These are phyloP conservation scores for Dryobota labecula DNA, from an alignment of 2,888 invertebrate species.

Conservation along the genomic window DNA sequence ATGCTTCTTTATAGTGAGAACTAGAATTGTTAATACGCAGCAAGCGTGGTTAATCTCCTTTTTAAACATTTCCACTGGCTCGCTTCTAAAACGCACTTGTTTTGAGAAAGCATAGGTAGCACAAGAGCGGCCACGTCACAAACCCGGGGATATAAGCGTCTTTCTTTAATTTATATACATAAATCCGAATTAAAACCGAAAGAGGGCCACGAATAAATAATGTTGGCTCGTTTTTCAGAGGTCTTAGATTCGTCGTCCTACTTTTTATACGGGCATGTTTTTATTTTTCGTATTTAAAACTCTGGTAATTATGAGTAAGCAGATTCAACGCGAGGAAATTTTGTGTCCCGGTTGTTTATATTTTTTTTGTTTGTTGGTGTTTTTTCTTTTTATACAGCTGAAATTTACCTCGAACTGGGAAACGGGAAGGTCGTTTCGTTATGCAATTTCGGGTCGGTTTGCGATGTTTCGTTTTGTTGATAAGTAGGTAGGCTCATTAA, in stretches of 20 bases:
- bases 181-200: conserved; percentile 89
- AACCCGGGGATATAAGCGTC: conserved; percentile 77
- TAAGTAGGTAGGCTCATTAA: neutral
- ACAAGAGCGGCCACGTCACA: conserved; percentile 74
- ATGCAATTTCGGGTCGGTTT: conserved; percentile 16
- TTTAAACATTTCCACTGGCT: conserved; percentile 13
- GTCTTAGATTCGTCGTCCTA: conserved; percentile 84
- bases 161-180: conserved; percentile 87
- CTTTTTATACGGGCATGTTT: conserved; percentile 84
- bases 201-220: conserved; percentile 86
- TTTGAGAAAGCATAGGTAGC: conserved; percentile 37
- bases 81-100: conserved; percentile 26
- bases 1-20: conserved; percentile 1
- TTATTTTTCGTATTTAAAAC: conserved; percentile 84
- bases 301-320: conserved; percentile 86
- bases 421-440: conserved; percentile 12
- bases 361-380: conserved; percentile 60
- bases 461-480: conserved; percentile 2
- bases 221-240: conserved; percentile 86
- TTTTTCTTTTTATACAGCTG: conserved; percentile 56
- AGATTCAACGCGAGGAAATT: conserved; percentile 74
- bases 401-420: conserved; percentile 31
- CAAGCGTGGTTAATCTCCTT: neutral
- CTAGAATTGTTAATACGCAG: conserved; percentile 4
- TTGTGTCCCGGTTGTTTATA: conserved; percentile 68